phyloP scores from a whole-genome alignment of 1,140 invertebrate species.

The Hestina assimilis region DNA sequence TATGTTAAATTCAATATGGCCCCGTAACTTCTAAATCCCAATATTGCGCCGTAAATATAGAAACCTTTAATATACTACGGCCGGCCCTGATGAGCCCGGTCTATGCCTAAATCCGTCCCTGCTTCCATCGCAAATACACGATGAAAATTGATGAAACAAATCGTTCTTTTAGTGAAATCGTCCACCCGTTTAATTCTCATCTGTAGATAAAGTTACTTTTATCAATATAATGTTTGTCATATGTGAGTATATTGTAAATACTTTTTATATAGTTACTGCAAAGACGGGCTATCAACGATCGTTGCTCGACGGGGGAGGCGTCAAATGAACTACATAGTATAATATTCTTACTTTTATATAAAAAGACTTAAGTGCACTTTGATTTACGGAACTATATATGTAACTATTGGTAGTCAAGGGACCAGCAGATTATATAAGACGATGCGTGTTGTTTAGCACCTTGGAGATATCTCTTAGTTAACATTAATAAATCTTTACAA shows the following conservation, averaged over 20 bases:
- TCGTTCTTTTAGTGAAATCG: constrained; percentile 45
- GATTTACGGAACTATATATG: constrained; percentile 72
- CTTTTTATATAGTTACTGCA: constrained; percentile 68
- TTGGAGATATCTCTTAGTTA: constrained; percentile 5
- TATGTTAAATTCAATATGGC: no score
- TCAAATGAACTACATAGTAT: constrained; percentile 51
- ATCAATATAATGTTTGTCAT: constrained; percentile 69
- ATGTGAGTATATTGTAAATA: constrained; percentile 75
- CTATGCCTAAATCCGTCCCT: no score
- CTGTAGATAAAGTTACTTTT: constrained; percentile 72
- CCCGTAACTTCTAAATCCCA: no score
- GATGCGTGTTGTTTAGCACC: constrained; percentile 11
- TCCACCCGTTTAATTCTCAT: constrained; percentile 47
- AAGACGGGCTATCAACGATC: constrained; percentile 63
- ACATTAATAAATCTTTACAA: constrained; percentile 22
- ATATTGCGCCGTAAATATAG: no score
- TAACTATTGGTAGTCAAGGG: constrained; percentile 44
- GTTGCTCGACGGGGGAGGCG: constrained; percentile 56
- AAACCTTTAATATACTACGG: no score
- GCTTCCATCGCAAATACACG: no score
- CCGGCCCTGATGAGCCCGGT: no score
- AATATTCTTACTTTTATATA: constrained; percentile 69
- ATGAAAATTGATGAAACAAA: constrained; percentile 10
- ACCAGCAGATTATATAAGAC: constrained; percentile 35
- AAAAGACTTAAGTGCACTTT: constrained; percentile 75